phyloP scores from a whole-genome alignment of 2,113 vertebrate species.

The Andinoacara biseriatus region DNA sequence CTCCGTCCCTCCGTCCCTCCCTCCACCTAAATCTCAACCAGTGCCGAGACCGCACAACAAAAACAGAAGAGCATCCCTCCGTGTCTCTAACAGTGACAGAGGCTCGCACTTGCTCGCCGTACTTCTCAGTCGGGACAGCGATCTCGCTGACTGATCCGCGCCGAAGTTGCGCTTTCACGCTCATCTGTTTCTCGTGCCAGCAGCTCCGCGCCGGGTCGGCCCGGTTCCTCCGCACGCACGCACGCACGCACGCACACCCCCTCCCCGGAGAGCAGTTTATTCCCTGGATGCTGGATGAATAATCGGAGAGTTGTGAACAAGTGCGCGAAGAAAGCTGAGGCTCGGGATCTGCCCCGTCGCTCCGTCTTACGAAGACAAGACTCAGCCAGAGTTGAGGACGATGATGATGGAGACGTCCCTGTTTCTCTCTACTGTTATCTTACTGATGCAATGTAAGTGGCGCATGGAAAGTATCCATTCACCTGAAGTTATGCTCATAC shows the following conservation, averaged over 20 bases:
- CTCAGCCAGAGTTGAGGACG: slow-evolving; percentile 48
- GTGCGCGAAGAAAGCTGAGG: slow-evolving; percentile 64
- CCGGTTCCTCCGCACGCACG: background rate
- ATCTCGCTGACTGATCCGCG: background rate
- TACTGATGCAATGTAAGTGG: slow-evolving; percentile 76
- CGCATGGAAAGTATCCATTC: background rate
- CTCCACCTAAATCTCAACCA: slow-evolving; percentile 30
- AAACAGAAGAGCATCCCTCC: slow-evolving; percentile 13
- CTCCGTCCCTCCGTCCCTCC: slow-evolving; percentile 14
- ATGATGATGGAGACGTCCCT: slow-evolving; percentile 72
- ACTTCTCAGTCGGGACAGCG: slow-evolving; percentile 11
- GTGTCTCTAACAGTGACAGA: background rate
- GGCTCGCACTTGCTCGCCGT: slow-evolving; percentile 4
- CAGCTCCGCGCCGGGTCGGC: slow-evolving; percentile 11
- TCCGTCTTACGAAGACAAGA: slow-evolving; percentile 53
- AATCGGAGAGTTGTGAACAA: slow-evolving; percentile 72
- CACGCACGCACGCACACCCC: background rate
- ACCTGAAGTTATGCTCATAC: background rate
- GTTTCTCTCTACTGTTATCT: slow-evolving; percentile 58
- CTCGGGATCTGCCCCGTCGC: slow-evolving; percentile 52
- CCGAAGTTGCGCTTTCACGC: slow-evolving; percentile 33
- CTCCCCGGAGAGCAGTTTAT: slow-evolving; percentile 20
- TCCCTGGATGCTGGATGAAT: slow-evolving; percentile 71
- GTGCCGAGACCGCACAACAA: background rate
- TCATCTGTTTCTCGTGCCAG: background rate